phyloP scores from a whole-genome alignment of 2,113 vertebrate genomes.

The Microcebus murinus region DNA sequence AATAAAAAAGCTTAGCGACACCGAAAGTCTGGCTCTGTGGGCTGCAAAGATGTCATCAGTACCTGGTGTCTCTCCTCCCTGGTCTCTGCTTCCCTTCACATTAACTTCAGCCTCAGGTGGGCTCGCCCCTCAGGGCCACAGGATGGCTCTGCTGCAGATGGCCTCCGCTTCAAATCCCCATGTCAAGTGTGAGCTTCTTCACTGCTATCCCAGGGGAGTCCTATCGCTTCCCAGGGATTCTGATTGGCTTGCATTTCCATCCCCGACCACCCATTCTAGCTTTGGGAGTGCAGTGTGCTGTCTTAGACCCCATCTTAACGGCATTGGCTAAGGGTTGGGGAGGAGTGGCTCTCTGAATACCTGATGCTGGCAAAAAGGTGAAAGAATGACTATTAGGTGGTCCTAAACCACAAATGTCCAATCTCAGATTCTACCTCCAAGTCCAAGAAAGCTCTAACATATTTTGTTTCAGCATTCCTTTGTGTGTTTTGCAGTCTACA shows the following conservation, averaged over 20 bases:
- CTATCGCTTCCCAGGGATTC: background rate
- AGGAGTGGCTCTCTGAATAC: background rate
- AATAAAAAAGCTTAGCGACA: background rate
- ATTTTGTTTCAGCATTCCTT: background rate
- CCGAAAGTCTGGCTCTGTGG: background rate
- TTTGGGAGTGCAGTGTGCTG: background rate
- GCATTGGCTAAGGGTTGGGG: background rate
- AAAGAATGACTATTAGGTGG: background rate
- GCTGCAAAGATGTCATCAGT: background rate
- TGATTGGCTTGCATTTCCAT: background rate
- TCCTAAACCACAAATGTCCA: background rate
- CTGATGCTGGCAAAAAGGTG: background rate
- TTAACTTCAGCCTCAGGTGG: background rate
- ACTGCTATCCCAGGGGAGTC: background rate
- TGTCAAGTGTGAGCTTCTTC: background rate
- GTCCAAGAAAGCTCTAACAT: background rate
- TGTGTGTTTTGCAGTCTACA: background rate
- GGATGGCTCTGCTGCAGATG: background rate
- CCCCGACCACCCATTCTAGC: background rate
- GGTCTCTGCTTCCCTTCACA: background rate
- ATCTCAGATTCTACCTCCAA: background rate
- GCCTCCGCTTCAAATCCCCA: background rate
- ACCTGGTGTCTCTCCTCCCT: background rate
- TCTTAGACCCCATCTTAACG: background rate
- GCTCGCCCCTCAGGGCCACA: background rate